Evolutionary conservation across 2,888 invertebrate genomes (phyloP).

Genomic region (Macropis europaea): DNA sequence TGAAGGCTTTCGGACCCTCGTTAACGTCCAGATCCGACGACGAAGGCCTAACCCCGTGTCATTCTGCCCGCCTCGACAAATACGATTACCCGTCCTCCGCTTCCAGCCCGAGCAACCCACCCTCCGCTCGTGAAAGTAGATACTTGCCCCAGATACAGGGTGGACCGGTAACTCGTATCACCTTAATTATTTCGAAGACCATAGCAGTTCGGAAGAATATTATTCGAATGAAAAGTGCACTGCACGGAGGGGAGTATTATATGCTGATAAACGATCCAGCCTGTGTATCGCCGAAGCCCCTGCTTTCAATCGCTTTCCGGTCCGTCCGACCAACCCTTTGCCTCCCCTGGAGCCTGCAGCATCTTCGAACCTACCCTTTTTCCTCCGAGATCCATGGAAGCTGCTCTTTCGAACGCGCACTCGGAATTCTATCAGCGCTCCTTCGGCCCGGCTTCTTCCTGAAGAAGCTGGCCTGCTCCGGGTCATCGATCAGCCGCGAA

Average conservation of each 20-base stretch:
- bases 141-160: constrained; percentile 35
- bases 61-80: constrained; percentile 60
- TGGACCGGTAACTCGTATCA: no score
- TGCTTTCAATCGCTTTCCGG: background rate
- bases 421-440: constrained; percentile 11
- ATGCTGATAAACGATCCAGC: no score
- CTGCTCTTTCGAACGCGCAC: background rate
- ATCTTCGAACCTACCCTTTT: constrained; percentile 8
- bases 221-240: no score
- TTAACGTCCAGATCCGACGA: constrained; percentile 33
- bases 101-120: constrained; percentile 44
- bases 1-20: constrained; percentile 4
- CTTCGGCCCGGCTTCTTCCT: background rate
- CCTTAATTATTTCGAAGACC: no score
- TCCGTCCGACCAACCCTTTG: no score
- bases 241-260: no score
- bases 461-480: background rate
- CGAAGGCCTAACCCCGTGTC: constrained; percentile 31
- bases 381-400: constrained; percentile 5
- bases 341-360: background rate
- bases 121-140: constrained; percentile 30
- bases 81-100: constrained; percentile 62
- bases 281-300: background rate
- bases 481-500: constrained; percentile 34
- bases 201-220: no score